Evolutionary conservation across 2,888 invertebrate species (phyloP), one percentile per base, ranked within the genome.

Genomic region (Drosophila anomelani): DNA sequence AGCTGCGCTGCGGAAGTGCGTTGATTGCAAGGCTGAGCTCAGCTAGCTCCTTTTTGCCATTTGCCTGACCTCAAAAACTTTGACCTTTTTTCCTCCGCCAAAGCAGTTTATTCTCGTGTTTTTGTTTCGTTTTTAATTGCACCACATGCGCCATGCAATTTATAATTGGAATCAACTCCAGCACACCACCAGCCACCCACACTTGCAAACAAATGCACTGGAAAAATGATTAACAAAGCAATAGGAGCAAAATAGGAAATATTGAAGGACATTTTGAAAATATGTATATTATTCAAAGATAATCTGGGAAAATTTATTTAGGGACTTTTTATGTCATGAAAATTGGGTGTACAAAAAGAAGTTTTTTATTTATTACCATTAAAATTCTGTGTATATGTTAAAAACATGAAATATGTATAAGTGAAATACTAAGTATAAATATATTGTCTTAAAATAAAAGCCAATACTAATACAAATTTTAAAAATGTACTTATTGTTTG

Each of bases 1-100:
- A 55, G 49, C 63, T 73, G 75, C 84, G 86, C 63, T 73, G 75
- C 86, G 88, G 87, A 88, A 88, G 79, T 86, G 85, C 79, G 81
- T 84, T 86, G 76, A 86, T 86, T 88, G 84, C 81, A 63, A 54
- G 67, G n/a, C 36, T 26, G 34, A 15, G 34, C 34, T 51, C 2
- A 34, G 51, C 34, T 43, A 47, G 29, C 47, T 47, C 47, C 69
- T 59, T 55, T 58, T 53, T 74, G 75, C 74, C 76, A 76, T 80
- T 72, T 74, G 53, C 51, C 58, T 78, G 80, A 77, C 81, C 75
- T 71, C 71, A 79, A 75, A 75, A 78, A 70, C 78, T 76, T 73
- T 88, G 89, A 84, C 85, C 79, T 86, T 84, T 88, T 57, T 43
- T 61, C 81, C 55, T 26, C 58, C 36, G 46, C 62, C 36, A 51